These are phyloP conservation scores for Cassiopea xamachana DNA, from an alignment of 30 jellyfish, hydroid and myxozoan genomes.

Conservation along the genomic window DNA sequence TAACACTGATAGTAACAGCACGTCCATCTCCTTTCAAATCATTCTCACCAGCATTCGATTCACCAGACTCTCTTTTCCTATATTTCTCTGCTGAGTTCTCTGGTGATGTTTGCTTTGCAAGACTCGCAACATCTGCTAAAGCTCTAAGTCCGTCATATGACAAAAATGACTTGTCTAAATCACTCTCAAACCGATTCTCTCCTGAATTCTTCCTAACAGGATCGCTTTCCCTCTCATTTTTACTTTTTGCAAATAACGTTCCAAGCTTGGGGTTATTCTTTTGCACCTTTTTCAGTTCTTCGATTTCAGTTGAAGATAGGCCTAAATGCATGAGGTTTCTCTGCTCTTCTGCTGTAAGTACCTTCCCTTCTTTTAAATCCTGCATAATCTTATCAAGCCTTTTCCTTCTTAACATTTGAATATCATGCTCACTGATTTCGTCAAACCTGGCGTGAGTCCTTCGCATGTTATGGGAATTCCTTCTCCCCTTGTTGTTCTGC, in stretches of 20 bases:
- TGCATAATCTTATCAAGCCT: slow-evolving; percentile 35
- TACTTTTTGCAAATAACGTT: neutral
- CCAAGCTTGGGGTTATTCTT: neutral
- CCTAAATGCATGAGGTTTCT: slow-evolving; percentile 50
- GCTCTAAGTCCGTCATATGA: slow-evolving; percentile 66
- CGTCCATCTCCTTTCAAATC: neutral
- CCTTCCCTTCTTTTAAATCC: slow-evolving; percentile 47
- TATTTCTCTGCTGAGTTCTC: neutral
- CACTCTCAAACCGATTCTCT: slow-evolving; percentile 6
- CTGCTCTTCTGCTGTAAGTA: slow-evolving; percentile 45
- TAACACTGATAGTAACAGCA: neutral
- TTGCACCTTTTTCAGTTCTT: slow-evolving; percentile 22
- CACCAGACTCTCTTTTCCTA: neutral
- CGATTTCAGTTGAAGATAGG: slow-evolving; percentile 3
- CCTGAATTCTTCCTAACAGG: neutral
- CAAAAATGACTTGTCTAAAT: slow-evolving; percentile 5
- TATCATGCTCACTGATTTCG: slow-evolving; percentile 44
- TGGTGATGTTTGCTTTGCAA: slow-evolving; percentile 27
- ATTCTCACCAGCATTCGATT: neutral
- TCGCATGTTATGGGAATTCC: neutral
- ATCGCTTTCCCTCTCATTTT: neutral
- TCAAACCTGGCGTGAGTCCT: slow-evolving; percentile 2
- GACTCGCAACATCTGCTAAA: slow-evolving; percentile 66
- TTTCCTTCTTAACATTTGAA: slow-evolving; percentile 26
- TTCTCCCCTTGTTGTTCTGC: neutral